Conservation (phyloP, 2,113 vertebrate species). For the Nibea coibor region DNA sequence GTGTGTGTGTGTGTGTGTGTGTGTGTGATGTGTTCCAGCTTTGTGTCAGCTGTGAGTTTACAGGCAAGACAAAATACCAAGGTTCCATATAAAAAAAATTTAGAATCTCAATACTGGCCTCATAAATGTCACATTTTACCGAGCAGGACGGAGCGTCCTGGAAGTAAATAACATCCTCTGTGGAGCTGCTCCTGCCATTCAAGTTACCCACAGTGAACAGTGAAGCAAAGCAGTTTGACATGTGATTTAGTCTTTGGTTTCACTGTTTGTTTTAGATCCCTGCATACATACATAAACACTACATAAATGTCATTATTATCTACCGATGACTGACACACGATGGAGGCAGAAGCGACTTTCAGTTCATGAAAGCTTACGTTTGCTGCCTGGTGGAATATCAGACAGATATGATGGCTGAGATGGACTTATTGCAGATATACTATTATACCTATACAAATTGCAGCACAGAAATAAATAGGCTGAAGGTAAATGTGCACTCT, state of each 20-base stretch:
- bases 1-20: neutral
- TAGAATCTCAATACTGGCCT: neutral
- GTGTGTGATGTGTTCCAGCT: neutral
- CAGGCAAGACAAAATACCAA: neutral
- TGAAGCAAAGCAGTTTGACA: constrained; percentile 3
- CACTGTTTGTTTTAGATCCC: neutral
- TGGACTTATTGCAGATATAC: neutral
- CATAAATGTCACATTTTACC: constrained; percentile 16
- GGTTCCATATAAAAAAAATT: constrained; percentile 1
- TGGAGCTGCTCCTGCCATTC: neutral
- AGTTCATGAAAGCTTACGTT: neutral
- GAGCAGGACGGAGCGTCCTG: neutral
- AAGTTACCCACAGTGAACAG: neutral
- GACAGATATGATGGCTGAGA: neutral
- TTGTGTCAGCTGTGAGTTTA: neutral
- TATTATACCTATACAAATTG: too few species aligned
- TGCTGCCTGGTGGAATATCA: neutral
- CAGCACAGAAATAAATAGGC: neutral
- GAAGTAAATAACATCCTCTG: constrained; percentile 9
- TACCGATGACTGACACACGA: constrained; percentile 2
- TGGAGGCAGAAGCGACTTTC: neutral
- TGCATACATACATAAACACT: neutral
- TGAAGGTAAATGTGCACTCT: too few species aligned
- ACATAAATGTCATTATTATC: neutral
- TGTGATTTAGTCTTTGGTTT: constrained; percentile 8